Conservation (phyloP, 2,888 invertebrate genomes). For the Sarcophaga rosellei region DNA sequence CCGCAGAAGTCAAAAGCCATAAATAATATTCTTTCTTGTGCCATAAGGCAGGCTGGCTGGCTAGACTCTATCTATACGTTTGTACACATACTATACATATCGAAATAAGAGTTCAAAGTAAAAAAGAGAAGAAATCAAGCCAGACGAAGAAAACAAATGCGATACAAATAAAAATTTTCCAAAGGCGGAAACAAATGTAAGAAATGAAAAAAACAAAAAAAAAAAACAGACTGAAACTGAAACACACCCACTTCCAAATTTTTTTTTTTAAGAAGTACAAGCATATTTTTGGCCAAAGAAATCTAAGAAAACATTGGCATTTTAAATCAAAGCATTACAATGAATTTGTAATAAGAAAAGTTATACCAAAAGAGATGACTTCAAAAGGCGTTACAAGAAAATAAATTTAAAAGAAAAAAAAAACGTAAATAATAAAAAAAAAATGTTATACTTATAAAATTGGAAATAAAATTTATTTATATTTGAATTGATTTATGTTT, state of each 20-base stretch:
- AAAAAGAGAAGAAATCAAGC: conserved; percentile 8
- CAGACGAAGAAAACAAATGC: background rate
- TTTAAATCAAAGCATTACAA: conserved; percentile 21
- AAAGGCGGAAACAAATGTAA: conserved; percentile 58
- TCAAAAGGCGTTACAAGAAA: background rate
- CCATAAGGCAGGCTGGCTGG: conserved; percentile 2
- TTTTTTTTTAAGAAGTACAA: background rate
- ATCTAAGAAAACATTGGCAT: background rate
- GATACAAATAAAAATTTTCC: background rate
- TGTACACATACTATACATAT: too few species aligned
- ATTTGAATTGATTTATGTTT: conserved; percentile 61
- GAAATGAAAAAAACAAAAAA: background rate
- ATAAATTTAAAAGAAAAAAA: background rate
- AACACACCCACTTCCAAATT: conserved; percentile 55
- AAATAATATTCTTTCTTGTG: conserved; percentile 51
- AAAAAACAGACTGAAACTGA: background rate
- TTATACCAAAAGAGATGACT: background rate
- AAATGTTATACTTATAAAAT: background rate
- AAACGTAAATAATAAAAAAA: background rate
- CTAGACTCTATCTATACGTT: background rate
- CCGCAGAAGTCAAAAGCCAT: conserved; percentile 46
- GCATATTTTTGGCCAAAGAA: background rate
- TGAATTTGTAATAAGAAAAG: conserved; percentile 23
- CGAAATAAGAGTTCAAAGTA: conserved; percentile 18
- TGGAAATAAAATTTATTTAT: conserved; percentile 54